Evolutionary conservation across 1,140 invertebrate genomes (phyloP).

Genomic region (Plectus sambesii): DNA sequence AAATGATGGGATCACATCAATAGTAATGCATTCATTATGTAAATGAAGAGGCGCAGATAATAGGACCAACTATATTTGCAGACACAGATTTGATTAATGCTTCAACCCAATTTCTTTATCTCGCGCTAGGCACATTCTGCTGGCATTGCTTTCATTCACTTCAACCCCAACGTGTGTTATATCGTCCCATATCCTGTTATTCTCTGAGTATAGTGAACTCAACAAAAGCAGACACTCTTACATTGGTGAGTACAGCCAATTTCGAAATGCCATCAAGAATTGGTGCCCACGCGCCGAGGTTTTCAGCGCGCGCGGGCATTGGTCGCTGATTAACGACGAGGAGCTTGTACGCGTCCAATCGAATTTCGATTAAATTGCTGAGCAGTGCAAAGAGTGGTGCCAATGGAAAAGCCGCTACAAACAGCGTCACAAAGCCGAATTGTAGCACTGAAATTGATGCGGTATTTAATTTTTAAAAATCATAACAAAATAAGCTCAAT

Average conservation of each 20-base stretch:
- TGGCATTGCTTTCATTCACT: slow-evolving; percentile 64
- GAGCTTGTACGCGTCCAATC: slow-evolving; percentile 69
- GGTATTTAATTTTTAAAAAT: no score
- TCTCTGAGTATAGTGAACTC: no score
- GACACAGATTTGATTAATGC: no score
- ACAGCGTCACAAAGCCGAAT: slow-evolving; percentile 74
- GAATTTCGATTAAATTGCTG: slow-evolving; percentile 70
- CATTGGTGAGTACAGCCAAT: slow-evolving; percentile 81
- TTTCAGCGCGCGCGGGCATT: slow-evolving; percentile 61
- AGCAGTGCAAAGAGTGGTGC: slow-evolving; percentile 68
- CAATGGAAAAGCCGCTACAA: slow-evolving; percentile 69
- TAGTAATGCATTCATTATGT: no score
- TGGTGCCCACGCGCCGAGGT: slow-evolving; percentile 71
- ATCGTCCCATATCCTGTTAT: slow-evolving; percentile 67
- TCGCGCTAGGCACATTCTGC: no score
- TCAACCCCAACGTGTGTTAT: slow-evolving; percentile 64
- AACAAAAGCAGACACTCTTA: no score
- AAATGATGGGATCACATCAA: no score
- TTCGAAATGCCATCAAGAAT: slow-evolving; percentile 79
- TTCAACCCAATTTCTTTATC: no score
- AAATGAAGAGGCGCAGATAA: no score
- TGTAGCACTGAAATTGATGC: slow-evolving; percentile 63
- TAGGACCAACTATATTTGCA: no score
- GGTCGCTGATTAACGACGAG: slow-evolving; percentile 61
- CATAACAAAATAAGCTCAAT: no score